These are phyloP conservation scores for Lepisosteus oculatus DNA, from an alignment of 2,113 vertebrate species.

Conservation along the genomic window DNA sequence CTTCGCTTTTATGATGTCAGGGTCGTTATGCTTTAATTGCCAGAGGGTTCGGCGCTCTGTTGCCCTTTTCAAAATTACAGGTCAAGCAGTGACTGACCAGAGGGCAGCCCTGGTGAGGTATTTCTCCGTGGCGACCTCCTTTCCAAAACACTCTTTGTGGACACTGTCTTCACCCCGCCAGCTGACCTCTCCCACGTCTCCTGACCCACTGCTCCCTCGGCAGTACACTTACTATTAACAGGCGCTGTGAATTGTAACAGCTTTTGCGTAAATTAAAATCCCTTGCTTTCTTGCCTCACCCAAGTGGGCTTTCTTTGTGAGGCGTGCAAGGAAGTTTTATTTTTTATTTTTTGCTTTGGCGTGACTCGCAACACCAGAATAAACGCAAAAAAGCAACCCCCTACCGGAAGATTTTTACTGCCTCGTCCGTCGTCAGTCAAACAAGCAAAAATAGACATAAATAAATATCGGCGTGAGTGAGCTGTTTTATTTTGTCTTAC, in stretches of 20 bases:
- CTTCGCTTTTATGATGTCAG: conserved; percentile 25
- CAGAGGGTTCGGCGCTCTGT: conserved; percentile 10
- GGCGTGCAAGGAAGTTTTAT: no score
- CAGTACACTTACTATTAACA: conserved; percentile 31
- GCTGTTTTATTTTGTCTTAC: no score
- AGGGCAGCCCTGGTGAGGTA: conserved; percentile 28
- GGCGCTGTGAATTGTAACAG: conserved; percentile 55
- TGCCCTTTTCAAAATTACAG: conserved; percentile 31
- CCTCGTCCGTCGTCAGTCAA: no score
- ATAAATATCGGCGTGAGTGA: no score
- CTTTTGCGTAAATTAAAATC: conserved; percentile 60
- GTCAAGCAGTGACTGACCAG: conserved; percentile 33
- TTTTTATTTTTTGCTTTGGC: no score
- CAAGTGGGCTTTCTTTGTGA: no score
- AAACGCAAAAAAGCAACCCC: no score
- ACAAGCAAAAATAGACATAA: no score
- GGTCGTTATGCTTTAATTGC: conserved; percentile 45
- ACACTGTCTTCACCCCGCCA: conserved; percentile 21
- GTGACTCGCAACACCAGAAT: no score
- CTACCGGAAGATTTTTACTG: no score
- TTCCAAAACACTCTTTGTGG: conserved; percentile 8
- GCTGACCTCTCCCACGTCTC: conserved; percentile 28
- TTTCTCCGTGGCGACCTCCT: background rate
- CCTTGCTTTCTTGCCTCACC: conserved; percentile 24
- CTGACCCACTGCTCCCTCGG: background rate